A percentile compares a stretch with the other conserved stretches of the same genome.
These are phyloP conservation scores for Lineus longissimus DNA, from an alignment of 1,140 invertebrate species.

Conservation along the genomic window DNA sequence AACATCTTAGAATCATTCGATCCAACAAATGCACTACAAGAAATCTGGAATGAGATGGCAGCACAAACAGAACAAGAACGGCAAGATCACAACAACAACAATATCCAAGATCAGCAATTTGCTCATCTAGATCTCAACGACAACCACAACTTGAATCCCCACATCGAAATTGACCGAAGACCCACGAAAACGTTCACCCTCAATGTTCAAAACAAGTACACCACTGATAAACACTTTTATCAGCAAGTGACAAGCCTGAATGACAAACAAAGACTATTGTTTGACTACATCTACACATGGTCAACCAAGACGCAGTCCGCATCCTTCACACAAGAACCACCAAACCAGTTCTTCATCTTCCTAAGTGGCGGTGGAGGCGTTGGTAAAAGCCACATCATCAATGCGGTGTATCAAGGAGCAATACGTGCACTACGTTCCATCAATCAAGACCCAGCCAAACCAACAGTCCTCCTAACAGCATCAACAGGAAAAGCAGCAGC, in stretches of 20 bases:
- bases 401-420: constrained; percentile 10
- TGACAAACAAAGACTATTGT: constrained; percentile 13
- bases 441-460: constrained; percentile 13
- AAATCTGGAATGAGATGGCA: constrained; percentile 10
- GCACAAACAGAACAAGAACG: constrained; percentile 10
- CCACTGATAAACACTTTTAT: too few species aligned
- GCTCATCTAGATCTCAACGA: constrained; percentile 7
- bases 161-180: constrained; percentile 8
- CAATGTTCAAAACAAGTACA: constrained; percentile 2
- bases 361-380: constrained; percentile 21
- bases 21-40: neutral
- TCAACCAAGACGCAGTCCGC: constrained; percentile 12
- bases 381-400: constrained; percentile 16
- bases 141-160: constrained; percentile 8
- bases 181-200: neutral
- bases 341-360: constrained; percentile 20
- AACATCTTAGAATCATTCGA: constrained; percentile 9
- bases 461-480: constrained; percentile 19
- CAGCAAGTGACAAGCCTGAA: too few species aligned
- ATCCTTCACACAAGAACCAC: neutral
- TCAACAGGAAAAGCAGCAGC: constrained; percentile 21
- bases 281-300: constrained; percentile 15
- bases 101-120: neutral
- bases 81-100: constrained; percentile 5
- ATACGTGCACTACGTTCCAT: constrained; percentile 5